These are phyloP conservation scores for Hoplodrina ambigua DNA, from an alignment of 2,888 invertebrate genomes.

Conservation along the genomic window DNA sequence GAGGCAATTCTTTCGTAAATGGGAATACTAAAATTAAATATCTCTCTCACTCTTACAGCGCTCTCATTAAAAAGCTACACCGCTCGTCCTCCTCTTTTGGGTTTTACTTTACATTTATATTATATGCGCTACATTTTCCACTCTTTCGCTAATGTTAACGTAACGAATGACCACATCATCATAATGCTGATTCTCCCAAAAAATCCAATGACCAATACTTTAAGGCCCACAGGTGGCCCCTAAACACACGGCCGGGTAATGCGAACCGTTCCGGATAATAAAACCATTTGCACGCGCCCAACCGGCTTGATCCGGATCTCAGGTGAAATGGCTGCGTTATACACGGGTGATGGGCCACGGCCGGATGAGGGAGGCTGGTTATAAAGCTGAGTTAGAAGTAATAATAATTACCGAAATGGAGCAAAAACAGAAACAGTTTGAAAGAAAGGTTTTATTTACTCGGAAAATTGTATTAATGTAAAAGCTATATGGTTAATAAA, in stretches of 20 bases:
- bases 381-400: conserved; percentile 31
- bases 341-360: conserved; percentile 50
- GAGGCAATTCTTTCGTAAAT: neutral
- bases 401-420: conserved; percentile 38
- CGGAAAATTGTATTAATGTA: neutral
- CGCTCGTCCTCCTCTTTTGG: neutral
- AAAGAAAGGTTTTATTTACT: neutral
- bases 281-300: conserved; percentile 75
- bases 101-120: neutral
- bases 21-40: neutral
- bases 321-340: conserved; percentile 67
- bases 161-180: neutral
- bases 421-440: conserved; percentile 7
- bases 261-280: conserved; percentile 74
- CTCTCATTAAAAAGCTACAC: neutral
- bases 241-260: conserved; percentile 68
- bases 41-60: neutral
- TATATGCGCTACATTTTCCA: neutral
- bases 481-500: neutral
- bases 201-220: conserved; percentile 15
- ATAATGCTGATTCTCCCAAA: conserved; percentile 3
- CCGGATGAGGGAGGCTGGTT: conserved; percentile 6
- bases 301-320: conserved; percentile 67
- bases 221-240: conserved; percentile 75
- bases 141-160: neutral